These are phyloP conservation scores for Muricea muricata DNA, from an alignment of 92 coral and sea anemone genomes.

Conservation along the genomic window DNA sequence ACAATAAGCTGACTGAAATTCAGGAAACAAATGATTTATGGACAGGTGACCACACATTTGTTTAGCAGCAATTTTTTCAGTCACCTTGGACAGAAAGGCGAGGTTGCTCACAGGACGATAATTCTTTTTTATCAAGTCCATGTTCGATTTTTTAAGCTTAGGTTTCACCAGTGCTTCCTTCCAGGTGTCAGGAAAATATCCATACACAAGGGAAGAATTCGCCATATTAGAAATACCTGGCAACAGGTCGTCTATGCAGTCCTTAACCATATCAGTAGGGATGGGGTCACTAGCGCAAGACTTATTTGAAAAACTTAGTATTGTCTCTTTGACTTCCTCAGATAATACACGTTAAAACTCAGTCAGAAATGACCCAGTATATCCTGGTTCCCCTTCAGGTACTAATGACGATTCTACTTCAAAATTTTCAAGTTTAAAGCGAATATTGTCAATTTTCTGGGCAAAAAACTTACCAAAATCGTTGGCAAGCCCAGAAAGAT, in stretches of 20 bases:
- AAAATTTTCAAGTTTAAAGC: background rate
- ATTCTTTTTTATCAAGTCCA: slow-evolving; percentile 55
- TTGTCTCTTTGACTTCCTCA: slow-evolving; percentile 27
- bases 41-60: slow-evolving; percentile 45
- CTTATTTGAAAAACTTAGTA: slow-evolving; percentile 39
- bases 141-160: slow-evolving; percentile 52
- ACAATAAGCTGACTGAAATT: slow-evolving; percentile 39
- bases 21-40: slow-evolving; percentile 40
- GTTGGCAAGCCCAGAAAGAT: no score
- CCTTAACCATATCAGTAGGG: slow-evolving; percentile 19
- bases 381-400: background rate
- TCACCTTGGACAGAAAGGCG: slow-evolving; percentile 49
- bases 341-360: slow-evolving; percentile 24
- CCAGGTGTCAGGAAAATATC: slow-evolving; percentile 57
- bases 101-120: slow-evolving; percentile 62
- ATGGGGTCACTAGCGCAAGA: slow-evolving; percentile 34
- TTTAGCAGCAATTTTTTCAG: slow-evolving; percentile 54
- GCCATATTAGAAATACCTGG: slow-evolving; percentile 39
- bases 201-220: slow-evolving; percentile 51
- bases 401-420: background rate
- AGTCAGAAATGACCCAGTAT: background rate
- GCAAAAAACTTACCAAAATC: no score
- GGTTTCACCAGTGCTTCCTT: slow-evolving; percentile 67
- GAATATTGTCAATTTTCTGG: background rate
- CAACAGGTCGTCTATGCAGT: slow-evolving; percentile 31